Evolutionary conservation across 2,113 vertebrate genomes (phyloP), one percentile per base, ranked within the genome.

Genomic region (Tonatia bakeri): DNA sequence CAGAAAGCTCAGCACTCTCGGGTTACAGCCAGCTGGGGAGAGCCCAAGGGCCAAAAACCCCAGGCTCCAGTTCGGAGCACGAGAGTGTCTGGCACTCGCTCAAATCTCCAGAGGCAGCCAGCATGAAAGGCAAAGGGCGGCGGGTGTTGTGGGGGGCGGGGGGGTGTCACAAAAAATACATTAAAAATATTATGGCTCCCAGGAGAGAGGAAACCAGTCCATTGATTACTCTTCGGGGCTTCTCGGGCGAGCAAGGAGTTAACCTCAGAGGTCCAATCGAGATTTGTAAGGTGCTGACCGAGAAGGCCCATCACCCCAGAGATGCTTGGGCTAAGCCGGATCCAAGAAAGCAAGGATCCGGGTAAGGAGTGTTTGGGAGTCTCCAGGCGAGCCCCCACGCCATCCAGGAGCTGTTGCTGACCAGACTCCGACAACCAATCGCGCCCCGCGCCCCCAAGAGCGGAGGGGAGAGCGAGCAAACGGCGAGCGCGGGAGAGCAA

Each of bases 381-480:
- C 59, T 72, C 65, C 11, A 10, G 0, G 52, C 16, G 1, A 95
- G 40, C 56, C 87, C 83, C 1, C 9, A 47, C 17, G 47, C 61
- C 81, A 73, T 5, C 7, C 8, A 3, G 15, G 54, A 52, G 45
- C 70, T 14, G 76, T 12, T 13, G 31, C 77, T 50, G 82, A 94
- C 67, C 92, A 70, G 94, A 92, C 56, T 82, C 92, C 1, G 12
- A 52, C 93, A 96, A 54, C 95, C 94, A 96, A 93, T 96, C 56
- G 26, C 52, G 82, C 88, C 95, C 94, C 15, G 72, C 54, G 83
- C 80, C 90, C 96, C 96, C 82, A 61, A 72, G 82, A 94, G 31
- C 80, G 89, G 91, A 87, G 79, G 76, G 31, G 86, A 64, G 67
- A 79, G 80, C 10, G 10, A 82, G 73, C 14, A 54, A 87, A 45